These are phyloP conservation scores for Tenthredo scrophulariae DNA, from an alignment of 2,888 invertebrate genomes.

Conservation along the genomic window DNA sequence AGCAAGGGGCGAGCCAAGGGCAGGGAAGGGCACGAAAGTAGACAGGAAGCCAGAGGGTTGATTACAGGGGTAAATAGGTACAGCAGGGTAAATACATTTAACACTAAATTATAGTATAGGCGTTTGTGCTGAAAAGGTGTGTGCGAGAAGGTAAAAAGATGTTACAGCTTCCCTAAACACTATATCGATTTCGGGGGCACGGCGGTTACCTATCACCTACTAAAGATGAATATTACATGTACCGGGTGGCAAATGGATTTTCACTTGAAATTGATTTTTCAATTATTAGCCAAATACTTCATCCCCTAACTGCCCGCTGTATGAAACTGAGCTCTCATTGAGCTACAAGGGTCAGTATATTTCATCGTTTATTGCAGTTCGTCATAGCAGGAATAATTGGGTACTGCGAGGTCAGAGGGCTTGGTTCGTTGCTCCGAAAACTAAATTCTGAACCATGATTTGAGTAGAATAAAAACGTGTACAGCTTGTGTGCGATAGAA, in stretches of 20 bases:
- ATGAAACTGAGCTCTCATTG: not conserved
- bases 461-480: not conserved
- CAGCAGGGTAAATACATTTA: not conserved
- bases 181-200: slow-evolving; percentile 70
- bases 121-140: not conserved
- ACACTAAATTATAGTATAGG: not conserved
- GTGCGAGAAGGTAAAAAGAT: slow-evolving; percentile 69
- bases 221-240: slow-evolving; percentile 52
- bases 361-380: not conserved
- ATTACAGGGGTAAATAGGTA: slow-evolving; percentile 29
- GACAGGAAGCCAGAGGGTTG: slow-evolving; percentile 28
- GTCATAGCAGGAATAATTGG: not conserved
- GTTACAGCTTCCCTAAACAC: slow-evolving; percentile 67
- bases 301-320: not conserved
- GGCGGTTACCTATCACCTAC: slow-evolving; percentile 58
- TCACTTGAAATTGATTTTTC: not conserved
- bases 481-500: not conserved
- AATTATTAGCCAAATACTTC: not conserved
- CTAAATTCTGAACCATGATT: not conserved
- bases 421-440: not conserved
- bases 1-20: slow-evolving; percentile 9
- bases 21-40: slow-evolving; percentile 21
- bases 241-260: slow-evolving; percentile 44
- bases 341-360: not conserved
- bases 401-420: not conserved